Base-by-base conservation (phyloP, 2,797 vertebrate genomes). In the Poecilia wingei region DNA sequence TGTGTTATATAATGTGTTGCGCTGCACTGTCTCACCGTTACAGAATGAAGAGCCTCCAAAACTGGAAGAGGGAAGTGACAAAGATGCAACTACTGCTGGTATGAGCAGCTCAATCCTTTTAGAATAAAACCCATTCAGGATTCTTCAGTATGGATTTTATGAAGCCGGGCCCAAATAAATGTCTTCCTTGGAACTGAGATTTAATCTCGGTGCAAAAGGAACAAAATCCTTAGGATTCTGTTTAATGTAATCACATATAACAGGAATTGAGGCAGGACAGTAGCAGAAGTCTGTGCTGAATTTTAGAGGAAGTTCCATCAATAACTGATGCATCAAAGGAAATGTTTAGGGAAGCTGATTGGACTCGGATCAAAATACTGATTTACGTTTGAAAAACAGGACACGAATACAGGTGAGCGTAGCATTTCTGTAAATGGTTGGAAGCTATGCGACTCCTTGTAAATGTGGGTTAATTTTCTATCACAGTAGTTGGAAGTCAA, bases 61-160 rank as follows among this genome's bases (percentile, higher is more conserved):
- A 85, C 18, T 92, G 79, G 77, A 86, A 87, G 87, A 88, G 85
- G 92, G 92, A 95, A 95, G 88, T 83, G 96, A 96, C 59, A 88
- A 87, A 4, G 95, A 95, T 75, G 90, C 89, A 89, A 79, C 89
- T 78, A 94, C 95, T 89, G 87, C 93, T 28, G 96, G 98, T 98
- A 95, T 80, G 92, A 90, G 83, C 85, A 72, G 84, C 76, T 70
- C 3, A 76, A 45, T 55, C 71, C 20, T 41, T 43, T 41, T 8
- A 36, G n/a, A 53, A 72, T 76, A 70, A 80, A 68, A 78, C 12
- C 9, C 41, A 57, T 28, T 8, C 7, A 25, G 68, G 28, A 2
- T 88, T 77, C 84, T 64, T 91, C 84, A 81, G 72, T 33, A 45
- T 68, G 31, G 75, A 76, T 68, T 79, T 79, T 51, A 43, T 53